Percentiles rank a stretch among this genome's conserved stretches.
These are phyloP conservation scores for Sipha maydis DNA, from an alignment of 2,888 invertebrate genomes.

Conservation along the genomic window DNA sequence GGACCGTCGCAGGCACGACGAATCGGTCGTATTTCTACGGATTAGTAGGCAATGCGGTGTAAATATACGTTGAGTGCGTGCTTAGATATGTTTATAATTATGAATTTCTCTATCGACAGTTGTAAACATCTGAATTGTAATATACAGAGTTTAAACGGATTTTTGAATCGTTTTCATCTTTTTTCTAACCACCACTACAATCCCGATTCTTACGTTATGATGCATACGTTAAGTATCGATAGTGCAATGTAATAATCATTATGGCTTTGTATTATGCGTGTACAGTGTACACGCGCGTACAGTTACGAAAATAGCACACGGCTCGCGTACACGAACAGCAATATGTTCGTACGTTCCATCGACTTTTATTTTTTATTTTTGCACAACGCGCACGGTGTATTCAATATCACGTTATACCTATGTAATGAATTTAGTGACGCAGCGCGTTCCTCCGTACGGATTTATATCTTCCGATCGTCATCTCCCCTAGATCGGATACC, in stretches of 20 bases:
- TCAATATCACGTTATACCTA: not conserved
- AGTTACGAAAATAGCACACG: not conserved
- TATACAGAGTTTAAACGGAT: not conserved
- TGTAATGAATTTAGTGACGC: not conserved
- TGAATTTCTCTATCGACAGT: not conserved
- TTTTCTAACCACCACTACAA: not conserved
- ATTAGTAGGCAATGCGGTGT: not conserved
- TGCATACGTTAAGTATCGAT: not conserved
- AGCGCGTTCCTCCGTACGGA: constrained; percentile 2
- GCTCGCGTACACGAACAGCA: not conserved
- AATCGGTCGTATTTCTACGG: not conserved
- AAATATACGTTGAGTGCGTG: not conserved
- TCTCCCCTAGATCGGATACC: constrained; percentile 4
- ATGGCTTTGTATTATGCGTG: no score
- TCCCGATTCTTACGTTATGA: not conserved
- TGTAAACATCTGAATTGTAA: not conserved
- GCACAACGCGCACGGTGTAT: not conserved
- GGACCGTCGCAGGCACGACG: not conserved
- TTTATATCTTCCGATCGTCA: constrained; percentile 20
- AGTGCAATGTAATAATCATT: no score
- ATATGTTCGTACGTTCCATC: not conserved
- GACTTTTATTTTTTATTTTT: not conserved
- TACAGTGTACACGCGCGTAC: not conserved
- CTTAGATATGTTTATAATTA: not conserved
- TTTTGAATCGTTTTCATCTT: not conserved